Base-by-base conservation (phyloP, 2,888 invertebrate species). In the Leptopilina syphax region DNA sequence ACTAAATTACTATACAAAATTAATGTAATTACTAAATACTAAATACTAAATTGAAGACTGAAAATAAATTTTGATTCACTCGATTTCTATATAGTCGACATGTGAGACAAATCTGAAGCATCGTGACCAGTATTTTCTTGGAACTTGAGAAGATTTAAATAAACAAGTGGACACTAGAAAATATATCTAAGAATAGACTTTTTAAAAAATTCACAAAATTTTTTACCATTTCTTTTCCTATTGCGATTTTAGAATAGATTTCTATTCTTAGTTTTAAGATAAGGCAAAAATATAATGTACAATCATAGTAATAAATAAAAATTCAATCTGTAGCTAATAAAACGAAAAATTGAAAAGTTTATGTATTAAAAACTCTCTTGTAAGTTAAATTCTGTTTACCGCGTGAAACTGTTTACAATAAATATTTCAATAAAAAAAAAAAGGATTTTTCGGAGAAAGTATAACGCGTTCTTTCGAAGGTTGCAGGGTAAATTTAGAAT, bases 401-500 rank as follows among this genome's bases (percentile, higher is more conserved):
- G 50, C 9, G 50, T 9, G 12, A 50, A 50, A 65, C 57, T 41
- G 80, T 78, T 77, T 68, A 66, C 81, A 82, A 80, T 81, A 83
- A 79, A 78, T 81, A 68, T 82, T 83, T 78, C 78, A 80, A 82
- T 82, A 82, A 57, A 73, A 63, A 66, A 34, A 65, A 10, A 44
- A 65, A 34, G 70, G 57, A 57, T 34, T 82, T 63, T 79, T 50
- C 77, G 81, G 82, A 81, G 84, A 83, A 84, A 84, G 80, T 77
- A 78, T 76, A 47, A 77, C 76, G 78, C 83, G 83, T 81, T 84
- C 83, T 80, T 83, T 65, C 80, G 83, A 82, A 84, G 84, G 82
- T 84, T 84, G 83, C 34, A 34, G 76, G 47, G 70, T 83, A 83
- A 83, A 84, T 81, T 83, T 84, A 83, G 83, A 83, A 83, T 65